Conservation (phyloP, 2,113 vertebrate species). For the Hippolais icterina region DNA sequence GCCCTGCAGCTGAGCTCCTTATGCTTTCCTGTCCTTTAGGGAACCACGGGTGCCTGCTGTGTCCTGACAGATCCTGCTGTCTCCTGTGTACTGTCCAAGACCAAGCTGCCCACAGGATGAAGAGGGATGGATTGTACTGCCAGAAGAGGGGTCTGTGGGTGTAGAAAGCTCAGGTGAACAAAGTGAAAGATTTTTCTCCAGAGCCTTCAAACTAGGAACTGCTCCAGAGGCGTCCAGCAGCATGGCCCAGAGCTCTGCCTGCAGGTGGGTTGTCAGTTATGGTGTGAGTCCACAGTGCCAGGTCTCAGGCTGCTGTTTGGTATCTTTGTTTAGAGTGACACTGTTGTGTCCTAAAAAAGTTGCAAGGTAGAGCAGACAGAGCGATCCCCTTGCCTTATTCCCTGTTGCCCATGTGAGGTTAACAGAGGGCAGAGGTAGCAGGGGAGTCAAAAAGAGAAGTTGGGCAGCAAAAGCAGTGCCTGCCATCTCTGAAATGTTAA, state of each 20-base stretch:
- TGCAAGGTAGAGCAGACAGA: neutral
- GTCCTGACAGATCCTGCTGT: accelerated
- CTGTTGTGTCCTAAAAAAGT: neutral
- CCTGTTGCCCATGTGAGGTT: neutral
- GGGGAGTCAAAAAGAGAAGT: neutral
- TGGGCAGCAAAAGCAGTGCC: neutral
- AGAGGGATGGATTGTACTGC: neutral
- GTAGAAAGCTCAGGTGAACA: neutral
- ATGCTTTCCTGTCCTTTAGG: no score
- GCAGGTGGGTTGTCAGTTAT: neutral
- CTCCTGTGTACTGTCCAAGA: neutral
- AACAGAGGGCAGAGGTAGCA: neutral
- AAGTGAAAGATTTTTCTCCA: neutral
- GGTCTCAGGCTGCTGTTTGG: neutral
- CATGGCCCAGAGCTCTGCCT: accelerated
- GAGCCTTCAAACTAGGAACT: neutral
- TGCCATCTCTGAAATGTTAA: neutral
- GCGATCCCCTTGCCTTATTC: neutral
- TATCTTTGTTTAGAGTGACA: neutral
- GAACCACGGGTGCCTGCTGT: accelerated
- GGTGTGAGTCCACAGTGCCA: accelerated
- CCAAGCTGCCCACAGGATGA: neutral
- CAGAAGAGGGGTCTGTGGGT: neutral
- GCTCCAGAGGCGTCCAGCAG: accelerated
- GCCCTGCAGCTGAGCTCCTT: accelerated